Base-by-base conservation (phyloP, 2,797 vertebrate species). In the Spinibarbus caldwelli region DNA sequence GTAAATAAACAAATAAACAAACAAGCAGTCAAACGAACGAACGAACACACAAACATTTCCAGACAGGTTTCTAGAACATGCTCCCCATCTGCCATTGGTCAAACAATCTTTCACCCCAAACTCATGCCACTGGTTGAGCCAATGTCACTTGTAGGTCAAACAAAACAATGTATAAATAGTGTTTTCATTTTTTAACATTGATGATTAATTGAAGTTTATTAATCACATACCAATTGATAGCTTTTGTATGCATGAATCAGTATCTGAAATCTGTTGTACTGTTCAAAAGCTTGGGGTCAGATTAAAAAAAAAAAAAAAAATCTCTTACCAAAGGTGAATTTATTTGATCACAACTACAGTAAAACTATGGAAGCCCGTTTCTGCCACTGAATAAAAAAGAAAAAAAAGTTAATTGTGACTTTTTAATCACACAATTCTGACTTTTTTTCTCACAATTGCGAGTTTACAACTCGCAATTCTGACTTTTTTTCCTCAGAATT, bases 21-120 rank as follows among this genome's bases (percentile, higher is more conserved):
- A 62, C 0, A 14, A 9, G n/a, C 6, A 4, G 54, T 2, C 5
- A 0, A 62, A 62, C 0, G 0, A 26, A 59, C 4, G 0, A 49
- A 49, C 9, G 1, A 68, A 41, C 9, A 1, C 31, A 21, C 8
- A 0, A 38, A 41, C 4, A 3, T 43, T 26, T 43, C 12, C 4
- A 45, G 11, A 47, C 71, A 47, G 43, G 26, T 73, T 72, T 29
- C 23, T 45, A 45, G 41, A 45, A 23, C 9, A 68, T 21, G 9
- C 66, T 34, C 66, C 9, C 21, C 10, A 23, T 5, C 7, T 45
- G 41, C 41, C 26, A 45, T 72, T 45, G 70, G 70, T 17, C 70
- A 72, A 72, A 47, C 0, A 72, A 47, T 19, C 26, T 47, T 45
- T 45, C 1, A 2, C 43, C 26, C 41, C n/a, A 10, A 47, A 47